Percentiles rank a stretch among this genome's conserved stretches.
These are phyloP conservation scores for Phrynosoma blainvillii DNA, from an alignment of 2,113 vertebrate species.

Conservation along the genomic window DNA sequence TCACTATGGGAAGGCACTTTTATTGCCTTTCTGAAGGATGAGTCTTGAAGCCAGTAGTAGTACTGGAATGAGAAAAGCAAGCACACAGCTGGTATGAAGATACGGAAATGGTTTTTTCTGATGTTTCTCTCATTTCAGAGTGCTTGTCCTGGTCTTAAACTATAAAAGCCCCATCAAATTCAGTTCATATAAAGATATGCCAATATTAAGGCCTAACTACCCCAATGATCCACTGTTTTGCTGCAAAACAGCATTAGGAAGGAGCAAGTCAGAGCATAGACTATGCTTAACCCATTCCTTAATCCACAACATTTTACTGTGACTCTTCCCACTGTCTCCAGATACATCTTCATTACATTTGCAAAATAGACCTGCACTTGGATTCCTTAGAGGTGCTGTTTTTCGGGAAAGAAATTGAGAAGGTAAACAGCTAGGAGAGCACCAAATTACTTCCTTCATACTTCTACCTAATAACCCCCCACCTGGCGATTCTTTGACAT, in stretches of 20 bases:
- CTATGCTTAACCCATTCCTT: background rate
- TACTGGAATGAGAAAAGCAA: slow-evolving; percentile 47
- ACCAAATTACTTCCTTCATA: background rate
- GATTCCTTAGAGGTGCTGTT: no score
- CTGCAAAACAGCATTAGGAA: background rate
- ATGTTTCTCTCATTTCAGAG: slow-evolving; percentile 28
- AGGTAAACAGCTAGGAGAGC: background rate
- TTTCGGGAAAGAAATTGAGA: background rate
- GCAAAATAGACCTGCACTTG: background rate
- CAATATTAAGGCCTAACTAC: no score
- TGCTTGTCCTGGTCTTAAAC: slow-evolving; percentile 22
- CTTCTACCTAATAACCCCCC: no score
- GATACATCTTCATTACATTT: background rate
- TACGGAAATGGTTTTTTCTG: slow-evolving; percentile 46
- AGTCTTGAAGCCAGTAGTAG: slow-evolving; percentile 49
- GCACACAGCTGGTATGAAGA: slow-evolving; percentile 42
- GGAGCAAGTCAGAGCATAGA: background rate
- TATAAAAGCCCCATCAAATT: slow-evolving; percentile 42
- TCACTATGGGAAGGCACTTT: slow-evolving; percentile 51
- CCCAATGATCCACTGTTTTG: background rate
- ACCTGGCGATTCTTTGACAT: no score
- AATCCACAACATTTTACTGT: background rate
- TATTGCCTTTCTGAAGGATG: slow-evolving; percentile 30
- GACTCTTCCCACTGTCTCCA: background rate
- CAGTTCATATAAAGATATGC: background rate